phyloP scores from a whole-genome alignment of 2,113 vertebrate species.

The Eretmochelys imbricata region DNA sequence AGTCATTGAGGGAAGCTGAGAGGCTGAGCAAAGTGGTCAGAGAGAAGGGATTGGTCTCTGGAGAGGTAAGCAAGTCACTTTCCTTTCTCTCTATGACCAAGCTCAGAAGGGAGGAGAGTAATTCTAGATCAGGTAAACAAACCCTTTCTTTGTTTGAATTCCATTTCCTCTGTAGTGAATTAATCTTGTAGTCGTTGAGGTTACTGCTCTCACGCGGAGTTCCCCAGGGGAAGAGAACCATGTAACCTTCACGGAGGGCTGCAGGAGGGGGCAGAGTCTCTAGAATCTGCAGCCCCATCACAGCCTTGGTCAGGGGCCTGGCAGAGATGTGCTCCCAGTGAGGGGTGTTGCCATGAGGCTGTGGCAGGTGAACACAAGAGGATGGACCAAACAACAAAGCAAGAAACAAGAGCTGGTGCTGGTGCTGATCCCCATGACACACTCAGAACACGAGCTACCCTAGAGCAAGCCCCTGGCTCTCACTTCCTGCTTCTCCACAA shows the following conservation, averaged over 20 bases:
- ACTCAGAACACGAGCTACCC: neutral
- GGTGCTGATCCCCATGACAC: neutral
- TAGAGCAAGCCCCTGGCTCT: neutral
- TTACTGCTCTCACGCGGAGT: neutral
- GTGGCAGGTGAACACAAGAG: neutral
- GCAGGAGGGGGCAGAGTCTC: too few species aligned
- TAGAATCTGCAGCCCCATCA: too few species aligned
- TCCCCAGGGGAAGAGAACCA: neutral
- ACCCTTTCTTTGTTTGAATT: neutral
- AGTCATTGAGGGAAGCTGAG: fast-evolving
- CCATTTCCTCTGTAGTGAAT: neutral
- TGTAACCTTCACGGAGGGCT: too few species aligned
- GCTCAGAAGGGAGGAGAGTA: neutral
- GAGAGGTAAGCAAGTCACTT: neutral
- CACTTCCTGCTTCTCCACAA: neutral
- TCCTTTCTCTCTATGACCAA: neutral
- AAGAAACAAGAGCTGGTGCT: neutral
- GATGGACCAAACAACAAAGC: neutral
- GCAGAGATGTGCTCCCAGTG: neutral
- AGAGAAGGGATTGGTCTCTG: neutral
- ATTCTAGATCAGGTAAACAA: neutral
- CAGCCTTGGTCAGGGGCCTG: neutral
- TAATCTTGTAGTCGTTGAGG: neutral
- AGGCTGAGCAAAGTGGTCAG: neutral
- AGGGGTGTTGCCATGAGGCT: neutral